These are phyloP conservation scores for Megaceryle torquata DNA, from an alignment of 2,113 vertebrate species.

Conservation along the genomic window DNA sequence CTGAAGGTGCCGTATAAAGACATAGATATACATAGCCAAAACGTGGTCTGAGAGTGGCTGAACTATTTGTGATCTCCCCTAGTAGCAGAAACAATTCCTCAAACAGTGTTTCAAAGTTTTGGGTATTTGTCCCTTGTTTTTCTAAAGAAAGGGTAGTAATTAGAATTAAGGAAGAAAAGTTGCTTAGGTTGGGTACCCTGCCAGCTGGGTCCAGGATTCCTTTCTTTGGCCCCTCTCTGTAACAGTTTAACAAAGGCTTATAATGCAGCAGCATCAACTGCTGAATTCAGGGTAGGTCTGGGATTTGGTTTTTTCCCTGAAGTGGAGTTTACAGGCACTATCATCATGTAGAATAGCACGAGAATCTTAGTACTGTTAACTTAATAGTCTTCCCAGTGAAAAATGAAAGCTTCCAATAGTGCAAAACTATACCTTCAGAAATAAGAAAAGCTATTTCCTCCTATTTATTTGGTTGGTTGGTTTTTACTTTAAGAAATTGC, in stretches of 20 bases:
- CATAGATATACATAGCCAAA: not conserved
- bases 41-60: not conserved
- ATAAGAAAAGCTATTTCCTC: not conserved
- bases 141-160: not conserved
- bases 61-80: fast-evolving
- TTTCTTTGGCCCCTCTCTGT: not conserved
- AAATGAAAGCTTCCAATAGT: not conserved
- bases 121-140: not conserved
- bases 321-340: not conserved
- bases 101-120: not conserved
- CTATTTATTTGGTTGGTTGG: too few species aligned
- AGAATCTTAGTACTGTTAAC: not conserved
- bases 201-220: not conserved
- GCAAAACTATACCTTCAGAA: not conserved
- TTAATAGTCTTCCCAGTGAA: not conserved
- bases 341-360: not conserved
- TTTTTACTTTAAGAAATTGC: not conserved
- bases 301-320: not conserved
- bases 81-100: not conserved
- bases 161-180: not conserved
- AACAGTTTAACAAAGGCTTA: not conserved
- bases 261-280: not conserved
- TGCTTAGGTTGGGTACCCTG: not conserved
- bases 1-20: not conserved
- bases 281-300: not conserved